Evolutionary conservation across 1,140 invertebrate species (phyloP), one percentile per base, ranked within the genome.

Genomic region (Diabrotica undecimpunctata): DNA sequence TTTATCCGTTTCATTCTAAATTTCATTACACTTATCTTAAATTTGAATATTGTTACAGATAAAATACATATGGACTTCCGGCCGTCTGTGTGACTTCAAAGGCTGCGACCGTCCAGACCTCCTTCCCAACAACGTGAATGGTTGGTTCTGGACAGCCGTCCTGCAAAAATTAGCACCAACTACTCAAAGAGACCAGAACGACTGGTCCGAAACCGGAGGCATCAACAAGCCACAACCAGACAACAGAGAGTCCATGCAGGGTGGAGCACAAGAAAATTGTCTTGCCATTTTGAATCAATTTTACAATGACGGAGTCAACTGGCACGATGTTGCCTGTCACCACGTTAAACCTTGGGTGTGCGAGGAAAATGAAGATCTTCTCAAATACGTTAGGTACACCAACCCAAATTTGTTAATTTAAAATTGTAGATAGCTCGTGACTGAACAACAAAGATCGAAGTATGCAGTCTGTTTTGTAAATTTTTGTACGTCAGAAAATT

Each of bases 81-180:
- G 91, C 63, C 87, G 90, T 61, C 79, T 92, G 13, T 93, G 91
- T 73, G 90, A 93, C 78, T 93, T 93, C 83, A 89, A 90, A 75
- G 91, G 90, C 53, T 93, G 90, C 72, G 88, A 91, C 69, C 85
- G 89, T 65, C 85, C 89, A 12, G 90, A 93, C 75, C 81, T 93
- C 55, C 84, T 90, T 68, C 91, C 91, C 8, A 81, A 86, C n/a
- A 82, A 86, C 38, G 79, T 91, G 56, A 92, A 93, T 70, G 91
- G 91, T 12, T 93, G 91, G 91, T 93, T 93, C 83, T 93, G 91
- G 91, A 92, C 90, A 11, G 90, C 89, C 6, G 89, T 88, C 65
- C 83, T 92, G 12, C 88, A 91, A 76, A 92, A 92, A 76, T 78
- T 93, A 66, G 87, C 90, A 1, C 90, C 90, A 13, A 89, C 88